A percentile compares a stretch with the other conserved stretches of the same genome.
phyloP scores from a whole-genome alignment of 2,888 invertebrate species.

The Coelogynopora nodosa region DNA sequence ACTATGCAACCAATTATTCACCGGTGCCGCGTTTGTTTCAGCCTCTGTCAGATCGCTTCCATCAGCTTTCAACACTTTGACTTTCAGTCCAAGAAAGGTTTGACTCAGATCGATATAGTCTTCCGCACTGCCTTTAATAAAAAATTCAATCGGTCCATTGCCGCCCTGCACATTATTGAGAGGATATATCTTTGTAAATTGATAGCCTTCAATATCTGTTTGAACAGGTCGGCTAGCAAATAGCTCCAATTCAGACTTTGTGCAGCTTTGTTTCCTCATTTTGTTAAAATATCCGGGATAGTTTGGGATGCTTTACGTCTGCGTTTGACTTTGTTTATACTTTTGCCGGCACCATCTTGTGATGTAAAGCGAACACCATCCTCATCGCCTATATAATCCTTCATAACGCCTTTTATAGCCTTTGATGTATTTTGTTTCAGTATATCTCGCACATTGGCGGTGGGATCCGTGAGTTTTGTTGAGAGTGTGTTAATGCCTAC shows the following conservation, averaged over 20 bases:
- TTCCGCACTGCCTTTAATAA: not conserved
- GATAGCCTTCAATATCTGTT: not conserved
- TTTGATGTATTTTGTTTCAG: not conserved
- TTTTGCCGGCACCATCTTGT: not conserved
- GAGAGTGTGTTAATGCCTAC: not conserved
- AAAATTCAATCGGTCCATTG: not conserved
- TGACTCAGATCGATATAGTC: not conserved
- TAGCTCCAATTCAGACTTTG: not conserved
- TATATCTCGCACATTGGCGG: not conserved
- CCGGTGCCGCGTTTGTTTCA: not conserved
- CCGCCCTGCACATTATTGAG: not conserved
- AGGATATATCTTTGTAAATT: not conserved
- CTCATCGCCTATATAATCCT: not conserved
- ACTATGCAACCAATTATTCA: not conserved
- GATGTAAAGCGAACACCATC: not conserved
- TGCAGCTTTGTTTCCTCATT: not conserved
- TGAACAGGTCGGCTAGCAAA: not conserved
- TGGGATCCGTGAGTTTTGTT: not conserved
- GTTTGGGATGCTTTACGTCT: not conserved
- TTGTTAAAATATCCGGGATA: not conserved
- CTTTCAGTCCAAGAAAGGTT: not conserved
- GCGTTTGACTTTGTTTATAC: not conserved
- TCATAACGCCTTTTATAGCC: not conserved
- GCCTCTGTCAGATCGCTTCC: not conserved
- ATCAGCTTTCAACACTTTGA: not conserved